Evolutionary conservation across 2,113 vertebrate species (phyloP).

Genomic region (Ptyas mucosa): DNA sequence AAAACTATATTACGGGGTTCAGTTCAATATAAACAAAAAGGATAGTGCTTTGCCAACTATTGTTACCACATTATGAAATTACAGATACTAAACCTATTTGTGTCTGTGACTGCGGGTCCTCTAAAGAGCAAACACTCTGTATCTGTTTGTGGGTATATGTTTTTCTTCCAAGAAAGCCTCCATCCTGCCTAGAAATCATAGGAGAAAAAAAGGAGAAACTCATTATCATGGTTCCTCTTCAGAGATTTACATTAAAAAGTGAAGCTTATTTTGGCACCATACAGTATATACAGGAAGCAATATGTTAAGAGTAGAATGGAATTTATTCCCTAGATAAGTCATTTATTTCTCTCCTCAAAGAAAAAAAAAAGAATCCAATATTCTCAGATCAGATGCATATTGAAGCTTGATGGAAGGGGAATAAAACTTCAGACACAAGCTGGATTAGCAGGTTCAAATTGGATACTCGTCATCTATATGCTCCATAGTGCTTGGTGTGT

Average conservation of each 20-base stretch:
- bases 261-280: conserved; percentile 67
- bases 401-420: conserved; percentile 60
- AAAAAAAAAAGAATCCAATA: conserved; percentile 78
- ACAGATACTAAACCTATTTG: conserved; percentile 55
- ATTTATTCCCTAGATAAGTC: conserved; percentile 75
- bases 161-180: conserved; percentile 48
- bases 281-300: conserved; percentile 52
- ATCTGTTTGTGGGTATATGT: neutral
- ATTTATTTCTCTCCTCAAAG: conserved; percentile 77
- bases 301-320: conserved; percentile 53
- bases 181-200: conserved; percentile 68
- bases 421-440: conserved; percentile 40
- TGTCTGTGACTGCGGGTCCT: conserved; percentile 47
- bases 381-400: conserved; percentile 75
- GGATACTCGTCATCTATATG: conserved; percentile 42
- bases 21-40: conserved; percentile 45
- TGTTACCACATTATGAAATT: conserved; percentile 54
- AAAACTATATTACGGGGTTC: neutral
- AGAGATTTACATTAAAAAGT: conserved; percentile 74
- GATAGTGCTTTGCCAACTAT: conserved; percentile 45
- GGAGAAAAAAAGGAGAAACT: conserved; percentile 47
- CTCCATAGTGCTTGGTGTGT: conserved; percentile 12
- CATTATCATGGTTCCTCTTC: conserved; percentile 68
- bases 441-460: conserved; percentile 66
- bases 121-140: conserved; percentile 51